These are phyloP conservation scores for Xylocopa sonorina DNA, from an alignment of 1,140 invertebrate species.

Conservation along the genomic window DNA sequence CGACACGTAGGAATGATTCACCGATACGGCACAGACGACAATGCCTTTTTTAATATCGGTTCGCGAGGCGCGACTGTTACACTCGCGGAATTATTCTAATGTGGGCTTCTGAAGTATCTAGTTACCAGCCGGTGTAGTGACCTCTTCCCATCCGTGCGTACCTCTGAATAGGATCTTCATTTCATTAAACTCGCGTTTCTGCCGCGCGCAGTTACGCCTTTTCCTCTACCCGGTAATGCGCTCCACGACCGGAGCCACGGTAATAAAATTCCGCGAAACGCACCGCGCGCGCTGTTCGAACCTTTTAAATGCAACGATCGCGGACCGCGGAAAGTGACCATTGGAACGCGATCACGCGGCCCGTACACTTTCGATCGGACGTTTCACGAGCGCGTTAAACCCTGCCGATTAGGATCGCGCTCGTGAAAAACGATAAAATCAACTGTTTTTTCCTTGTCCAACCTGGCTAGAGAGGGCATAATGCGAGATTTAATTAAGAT, in stretches of 20 bases:
- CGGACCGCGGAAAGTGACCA: not conserved
- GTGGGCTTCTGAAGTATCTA: conserved; percentile 56
- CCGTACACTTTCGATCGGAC: not conserved
- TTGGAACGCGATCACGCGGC: conserved; percentile 19
- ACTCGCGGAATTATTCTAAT: conserved; percentile 58
- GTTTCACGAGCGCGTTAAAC: not conserved
- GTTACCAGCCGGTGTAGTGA: conserved; percentile 38
- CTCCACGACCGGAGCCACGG: not conserved
- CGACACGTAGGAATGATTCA: conserved; percentile 50
- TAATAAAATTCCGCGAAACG: not conserved
- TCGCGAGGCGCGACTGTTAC: conserved; percentile 48
- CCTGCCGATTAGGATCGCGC: not conserved
- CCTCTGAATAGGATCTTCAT: conserved; percentile 31
- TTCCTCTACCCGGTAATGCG: not conserved
- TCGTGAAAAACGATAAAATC: conserved; percentile 5
- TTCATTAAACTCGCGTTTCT: conserved; percentile 36
- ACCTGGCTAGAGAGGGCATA: no score
- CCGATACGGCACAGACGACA: conserved; percentile 56
- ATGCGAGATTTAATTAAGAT: conserved; percentile 36
- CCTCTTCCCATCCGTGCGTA: not conserved
- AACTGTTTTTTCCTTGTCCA: not conserved
- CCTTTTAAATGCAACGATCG: not conserved
- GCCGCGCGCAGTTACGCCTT: conserved; percentile 6
- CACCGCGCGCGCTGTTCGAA: not conserved
- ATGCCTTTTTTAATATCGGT: conserved; percentile 65